These are phyloP conservation scores for Drosophila demipolita DNA, from an alignment of 2,888 invertebrate species.

Conservation along the genomic window DNA sequence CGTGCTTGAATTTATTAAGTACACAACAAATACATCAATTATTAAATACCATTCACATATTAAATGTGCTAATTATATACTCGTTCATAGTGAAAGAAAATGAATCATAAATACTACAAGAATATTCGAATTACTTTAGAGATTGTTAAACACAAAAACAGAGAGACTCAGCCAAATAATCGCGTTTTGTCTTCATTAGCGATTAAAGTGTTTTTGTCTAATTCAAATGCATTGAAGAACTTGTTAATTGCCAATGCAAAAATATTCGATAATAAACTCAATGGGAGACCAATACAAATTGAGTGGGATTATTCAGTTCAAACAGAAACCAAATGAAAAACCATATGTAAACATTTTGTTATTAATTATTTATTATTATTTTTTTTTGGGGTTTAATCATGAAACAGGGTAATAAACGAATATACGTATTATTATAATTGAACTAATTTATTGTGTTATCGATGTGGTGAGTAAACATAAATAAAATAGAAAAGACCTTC, in stretches of 20 bases:
- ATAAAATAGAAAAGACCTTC: background rate
- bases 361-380: conserved; percentile 42
- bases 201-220: conserved; percentile 40
- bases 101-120: conserved; percentile 28
- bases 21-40: conserved; percentile 47
- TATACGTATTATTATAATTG: conserved; percentile 64
- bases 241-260: conserved; percentile 27
- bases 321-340: conserved; percentile 30
- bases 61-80: conserved; percentile 49
- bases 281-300: conserved; percentile 27
- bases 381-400: conserved; percentile 52
- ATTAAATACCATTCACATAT: conserved; percentile 55
- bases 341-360: conserved; percentile 53
- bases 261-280: conserved; percentile 21
- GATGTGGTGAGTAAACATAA: conserved; percentile 24
- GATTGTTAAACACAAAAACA: conserved; percentile 53
- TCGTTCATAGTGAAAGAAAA: conserved; percentile 41
- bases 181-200: conserved; percentile 42
- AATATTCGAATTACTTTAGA: conserved; percentile 55
- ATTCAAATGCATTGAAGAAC: conserved; percentile 24
- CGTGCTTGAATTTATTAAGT: conserved; percentile 26
- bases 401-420: conserved; percentile 73
- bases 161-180: conserved; percentile 27
- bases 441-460: conserved; percentile 30
- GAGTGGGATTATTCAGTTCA: conserved; percentile 28